Conservation (phyloP, 2,888 invertebrate genomes). For the Phengaris alcon region DNA sequence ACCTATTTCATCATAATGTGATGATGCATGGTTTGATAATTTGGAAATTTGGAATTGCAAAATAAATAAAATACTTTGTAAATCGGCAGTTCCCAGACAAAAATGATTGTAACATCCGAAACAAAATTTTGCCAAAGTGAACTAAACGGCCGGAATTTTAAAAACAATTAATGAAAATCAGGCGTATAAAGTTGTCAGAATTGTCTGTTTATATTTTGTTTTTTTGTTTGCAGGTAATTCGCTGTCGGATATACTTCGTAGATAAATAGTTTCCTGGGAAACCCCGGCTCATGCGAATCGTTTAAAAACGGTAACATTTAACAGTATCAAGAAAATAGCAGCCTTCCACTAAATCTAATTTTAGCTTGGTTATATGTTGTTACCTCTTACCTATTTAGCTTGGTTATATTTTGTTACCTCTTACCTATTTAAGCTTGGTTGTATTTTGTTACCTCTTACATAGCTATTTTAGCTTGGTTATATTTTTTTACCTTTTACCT, state of each 20-base stretch:
- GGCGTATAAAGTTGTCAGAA: constrained; percentile 11
- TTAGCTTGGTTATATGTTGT: no score
- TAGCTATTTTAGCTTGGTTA: no score
- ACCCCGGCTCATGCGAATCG: background rate
- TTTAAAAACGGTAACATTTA: constrained; percentile 6
- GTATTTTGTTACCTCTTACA: no score
- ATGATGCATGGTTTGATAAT: no score
- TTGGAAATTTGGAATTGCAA: no score
- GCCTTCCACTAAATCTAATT: background rate
- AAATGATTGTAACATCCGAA: background rate
- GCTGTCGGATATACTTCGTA: constrained; percentile 17
- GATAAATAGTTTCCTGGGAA: constrained; percentile 4
- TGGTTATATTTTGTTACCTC: no score
- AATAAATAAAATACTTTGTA: no score
- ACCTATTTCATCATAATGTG: no score
- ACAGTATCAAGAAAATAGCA: background rate
- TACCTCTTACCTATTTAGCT: no score
- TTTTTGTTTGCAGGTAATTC: constrained; percentile 13
- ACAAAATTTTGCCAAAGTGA: background rate
- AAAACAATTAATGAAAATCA: background rate
- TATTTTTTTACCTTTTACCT: no score
- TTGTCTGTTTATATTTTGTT: constrained; percentile 11
- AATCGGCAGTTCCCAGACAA: background rate
- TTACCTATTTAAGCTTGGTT: no score
- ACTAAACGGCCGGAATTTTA: background rate